Evolutionary conservation across 1,140 invertebrate species (phyloP), one percentile per base, ranked within the genome.

Genomic region (Luehdorfia chinensis): DNA sequence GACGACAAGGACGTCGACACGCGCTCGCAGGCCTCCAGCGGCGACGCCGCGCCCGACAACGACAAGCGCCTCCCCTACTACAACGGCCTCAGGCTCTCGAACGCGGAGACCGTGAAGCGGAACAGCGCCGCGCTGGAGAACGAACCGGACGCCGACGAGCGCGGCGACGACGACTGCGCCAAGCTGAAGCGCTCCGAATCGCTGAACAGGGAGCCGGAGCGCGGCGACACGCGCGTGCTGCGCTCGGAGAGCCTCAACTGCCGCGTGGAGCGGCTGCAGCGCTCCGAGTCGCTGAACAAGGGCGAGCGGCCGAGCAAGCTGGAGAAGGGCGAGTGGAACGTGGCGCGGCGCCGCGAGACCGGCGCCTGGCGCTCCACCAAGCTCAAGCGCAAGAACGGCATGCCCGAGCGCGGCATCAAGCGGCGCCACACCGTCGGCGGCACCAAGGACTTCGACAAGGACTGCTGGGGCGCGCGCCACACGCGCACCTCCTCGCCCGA

Each of bases 361-460:
- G 80, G 65, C 59, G 87, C 87, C 25, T 78, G 80, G 66, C 78
- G 78, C 53, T 84, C 89, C 30, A 90, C 90, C 4, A 93, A 93
- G 69, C 73, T 93, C 31, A 93, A 93, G 74, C 76, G 92, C 39
- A 93, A 93, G 79, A 93, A 92, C 69, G 92, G 92, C 21, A 92
- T 92, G 90, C 91, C 90, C 0, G 92, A 93, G 71, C 83, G 93
- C 28, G 93, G 92, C 23, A 94, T 96, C 54, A 95, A 96, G 77
- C 88, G 96, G 7, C 88, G 96, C n/a, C 96, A 97, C 80, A 97
- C 96, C 1, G 95, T 97, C 0, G 95, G 95, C 18, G 95, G 96
- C 9, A 95, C 94, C 0, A 94, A 95, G 71, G 95, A 97, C 74
- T 94, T 87, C 69, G 85, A 87, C 71, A 87, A 87, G 69, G 83